Evolutionary conservation across 2,888 invertebrate species (phyloP), one percentile per base, ranked within the genome.

Genomic region (Eudemis profundana): DNA sequence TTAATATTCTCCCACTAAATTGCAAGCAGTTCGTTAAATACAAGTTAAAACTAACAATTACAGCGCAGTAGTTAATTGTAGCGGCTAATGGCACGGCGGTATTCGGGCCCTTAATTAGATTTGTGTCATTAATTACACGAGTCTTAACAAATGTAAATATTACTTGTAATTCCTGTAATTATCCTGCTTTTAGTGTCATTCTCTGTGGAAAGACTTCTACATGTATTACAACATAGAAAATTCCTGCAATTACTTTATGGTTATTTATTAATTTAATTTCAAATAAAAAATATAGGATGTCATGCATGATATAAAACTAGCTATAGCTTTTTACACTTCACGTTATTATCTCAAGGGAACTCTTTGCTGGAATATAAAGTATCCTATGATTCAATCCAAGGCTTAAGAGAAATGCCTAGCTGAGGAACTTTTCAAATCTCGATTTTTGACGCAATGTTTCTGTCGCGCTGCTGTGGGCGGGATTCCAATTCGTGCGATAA

Each of bases 21-120:
- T 42, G 29, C 47, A 47, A 36, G 57, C 23, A 36, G 14, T 59
- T 36, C 14, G 21, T 59, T 59, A 23, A 46, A 72, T 75, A 70
- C 56, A 76, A 77, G 69, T 74, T 74, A 72, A 70, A 70, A 70
- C 71, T 68, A 68, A 72, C 75, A 78, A 81, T 83, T 83, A 82
- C 72, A 73, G 69, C 70, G 69, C 70, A 64, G 63, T 59, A 68
- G 69, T 75, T 79, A 75, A 81, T 78, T 75, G 74, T 70, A 70
- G 72, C 56, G 51, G 68, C 68, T 80, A 81, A 82, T 80, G 73
- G 73, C 72, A 74, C 59, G 69, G 72, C 69, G 68, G 66, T 68
- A 68, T 75, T 75, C 61, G 73, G 72, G 61, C 40, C 62, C 65
- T 72, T 73, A 69, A 72, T 74, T 70, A 67, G 66, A 69, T 65